Conservation (phyloP, 2,888 invertebrate species). For the Troglohyphantes excavatus region DNA sequence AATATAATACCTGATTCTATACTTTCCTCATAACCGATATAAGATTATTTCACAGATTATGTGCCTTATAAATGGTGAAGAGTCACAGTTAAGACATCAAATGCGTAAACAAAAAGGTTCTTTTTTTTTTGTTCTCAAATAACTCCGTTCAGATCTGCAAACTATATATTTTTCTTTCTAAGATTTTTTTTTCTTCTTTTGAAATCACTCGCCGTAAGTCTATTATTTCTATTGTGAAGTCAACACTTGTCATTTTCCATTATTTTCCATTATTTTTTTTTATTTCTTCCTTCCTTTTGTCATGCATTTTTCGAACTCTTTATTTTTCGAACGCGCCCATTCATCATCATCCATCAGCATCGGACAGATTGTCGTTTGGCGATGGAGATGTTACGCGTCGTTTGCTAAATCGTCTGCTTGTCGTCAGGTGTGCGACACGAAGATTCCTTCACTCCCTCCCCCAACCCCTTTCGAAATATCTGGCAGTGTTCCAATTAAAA, state of each 20-base stretch:
- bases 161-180: not conserved
- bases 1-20: too few relatives aligned
- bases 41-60: too few relatives aligned
- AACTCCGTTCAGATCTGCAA: not conserved
- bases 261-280: not conserved
- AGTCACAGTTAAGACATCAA: too few relatives aligned
- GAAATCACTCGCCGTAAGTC: not conserved
- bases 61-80: too few relatives aligned
- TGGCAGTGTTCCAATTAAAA: slow-evolving; percentile 53
- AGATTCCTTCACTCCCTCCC: not conserved
- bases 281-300: not conserved
- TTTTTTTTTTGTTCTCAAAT: not conserved
- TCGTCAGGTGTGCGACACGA: slow-evolving; percentile 46
- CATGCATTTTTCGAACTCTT: slow-evolving; percentile 16
- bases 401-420: slow-evolving; percentile 57
- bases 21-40: too few relatives aligned
- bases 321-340: slow-evolving; percentile 35
- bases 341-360: slow-evolving; percentile 71
- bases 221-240: not conserved
- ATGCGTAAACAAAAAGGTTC: not conserved
- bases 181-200: not conserved
- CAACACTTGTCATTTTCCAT: not conserved
- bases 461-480: not conserved
- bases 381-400: slow-evolving; percentile 51
- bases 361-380: slow-evolving; percentile 49